Base-by-base conservation (phyloP, 2,888 invertebrate genomes). In the Gastracanthus pulcherrimus region DNA sequence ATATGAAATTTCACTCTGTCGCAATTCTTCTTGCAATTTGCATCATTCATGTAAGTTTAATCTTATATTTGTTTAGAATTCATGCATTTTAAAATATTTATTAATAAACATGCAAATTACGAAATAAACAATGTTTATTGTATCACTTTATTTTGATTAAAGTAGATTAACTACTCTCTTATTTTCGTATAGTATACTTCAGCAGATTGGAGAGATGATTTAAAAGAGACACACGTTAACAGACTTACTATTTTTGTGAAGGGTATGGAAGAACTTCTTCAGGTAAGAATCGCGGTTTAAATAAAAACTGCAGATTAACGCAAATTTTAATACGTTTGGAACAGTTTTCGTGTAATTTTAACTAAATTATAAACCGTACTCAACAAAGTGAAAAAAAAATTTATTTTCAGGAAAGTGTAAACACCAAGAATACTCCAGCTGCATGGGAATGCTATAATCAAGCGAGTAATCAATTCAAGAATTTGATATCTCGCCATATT, bases 121-220 rank as follows among this genome's bases (percentile, higher is more conserved):
- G n/a, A n/a, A n/a, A n/a, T n/a, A n/a, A n/a, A n/a, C n/a, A n/a
- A n/a, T n/a, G n/a, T n/a, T n/a, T n/a, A n/a, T n/a, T n/a, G n/a
- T n/a, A n/a, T n/a, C 0, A 13, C 41, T 41, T 41, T 3, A 13
- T 41, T n/a, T n/a, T n/a, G n/a, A n/a, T n/a, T n/a, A n/a, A n/a
- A n/a, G n/a, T n/a, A n/a, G n/a, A n/a, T n/a, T n/a, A n/a, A n/a
- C n/a, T n/a, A n/a, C n/a, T n/a, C n/a, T n/a, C n/a, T n/a, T n/a
- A n/a, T n/a, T n/a, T n/a, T 41, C 16, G 11, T 13, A 45, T 13
- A 69, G 69, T 11, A 9, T 7, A 0, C 34, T 51, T 48, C n/a
- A 0, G 69, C 69, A 7, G 69, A 69, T 19, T 69, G 69, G 69
- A 48, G 51, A 51, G 51, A 51, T 34, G 69, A 69, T 3, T 3